Evolutionary conservation across 92 coral and sea anemone genomes (phyloP).

Genomic region (Isaurus tuberculatus): DNA sequence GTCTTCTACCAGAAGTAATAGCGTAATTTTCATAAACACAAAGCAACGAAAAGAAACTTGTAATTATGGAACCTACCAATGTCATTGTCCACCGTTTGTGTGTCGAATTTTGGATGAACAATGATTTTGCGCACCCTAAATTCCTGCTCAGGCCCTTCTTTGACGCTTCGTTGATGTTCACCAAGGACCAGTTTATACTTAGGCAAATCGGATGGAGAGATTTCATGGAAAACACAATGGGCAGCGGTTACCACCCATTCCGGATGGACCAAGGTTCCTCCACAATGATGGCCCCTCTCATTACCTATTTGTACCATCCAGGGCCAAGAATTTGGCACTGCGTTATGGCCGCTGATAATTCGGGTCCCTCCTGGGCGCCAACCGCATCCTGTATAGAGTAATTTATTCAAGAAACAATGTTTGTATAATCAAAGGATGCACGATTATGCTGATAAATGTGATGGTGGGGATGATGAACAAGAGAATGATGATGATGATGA

Average conservation of each 20-base stretch:
- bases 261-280: slow-evolving; percentile 79
- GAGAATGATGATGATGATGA: too few species aligned
- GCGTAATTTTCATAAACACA: too few species aligned
- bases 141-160: slow-evolving; percentile 69
- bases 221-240: slow-evolving; percentile 71
- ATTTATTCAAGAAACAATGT: too few species aligned
- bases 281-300: slow-evolving; percentile 72
- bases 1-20: too few species aligned
- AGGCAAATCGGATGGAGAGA: slow-evolving; percentile 50
- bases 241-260: slow-evolving; percentile 85
- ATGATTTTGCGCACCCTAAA: slow-evolving; percentile 62
- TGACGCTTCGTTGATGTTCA: slow-evolving; percentile 67
- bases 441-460: too few species aligned
- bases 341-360: slow-evolving; percentile 74
- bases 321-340: slow-evolving; percentile 79
- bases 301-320: slow-evolving; percentile 83
- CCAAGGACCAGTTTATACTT: slow-evolving; percentile 67
- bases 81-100: slow-evolving; percentile 72
- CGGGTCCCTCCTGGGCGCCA: slow-evolving; percentile 60
- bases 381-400: slow-evolving; percentile 43
- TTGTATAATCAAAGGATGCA: too few species aligned
- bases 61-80: slow-evolving; percentile 47
- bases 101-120: slow-evolving; percentile 57
- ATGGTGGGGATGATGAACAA: too few species aligned
- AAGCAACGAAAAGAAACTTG: too few species aligned